Evolutionary conservation across 2,888 invertebrate species (phyloP), one percentile per base, ranked within the genome.

Genomic region (Anarsia innoxiella): DNA sequence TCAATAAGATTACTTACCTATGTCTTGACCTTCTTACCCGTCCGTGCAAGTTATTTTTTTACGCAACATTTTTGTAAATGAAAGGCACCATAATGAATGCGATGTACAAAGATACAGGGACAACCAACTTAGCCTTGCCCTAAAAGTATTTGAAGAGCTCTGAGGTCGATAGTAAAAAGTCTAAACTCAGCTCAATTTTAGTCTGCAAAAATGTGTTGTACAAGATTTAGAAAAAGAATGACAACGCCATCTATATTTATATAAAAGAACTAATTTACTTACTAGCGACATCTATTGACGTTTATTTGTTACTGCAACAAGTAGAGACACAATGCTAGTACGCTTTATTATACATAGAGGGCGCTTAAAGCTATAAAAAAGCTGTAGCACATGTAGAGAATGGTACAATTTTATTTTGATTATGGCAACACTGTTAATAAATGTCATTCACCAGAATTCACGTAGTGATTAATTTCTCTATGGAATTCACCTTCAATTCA

Each of bases 321-420:
- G 9, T 34, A 27, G n/a, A n/a, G n/a, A n/a, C n/a, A n/a, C n/a
- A n/a, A 1, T 26, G 1, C 2, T n/a, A 23, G 2, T n/a, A n/a
- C n/a, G n/a, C n/a, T n/a, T n/a, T n/a, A n/a, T n/a, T 12, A 4
- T 23, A 3, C 11, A 26, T 26, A 34, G 34, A 34, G 12, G 27
- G 34, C 34, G 28, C 4, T 12, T n/a, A 12, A 4, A 12, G 12
- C 11, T 12, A 12, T 28, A n/a, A n/a, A n/a, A 26, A 19, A n/a
- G 10, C 10, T n/a, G 23, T 10, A 15, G 16, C n/a, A 25, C 25
- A 28, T 28, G 28, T 3, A 11, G 12, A 6, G 3, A 11, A 4
- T 11, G 12, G 4, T 31, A 3, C n/a, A 6, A 9, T 16, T 16
- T 16, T 31, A 11, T 16, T 16, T 16, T 33, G 23, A 33, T 26